phyloP scores from a whole-genome alignment of 2,888 invertebrate genomes.

The Brachypalpus laphriformis region DNA sequence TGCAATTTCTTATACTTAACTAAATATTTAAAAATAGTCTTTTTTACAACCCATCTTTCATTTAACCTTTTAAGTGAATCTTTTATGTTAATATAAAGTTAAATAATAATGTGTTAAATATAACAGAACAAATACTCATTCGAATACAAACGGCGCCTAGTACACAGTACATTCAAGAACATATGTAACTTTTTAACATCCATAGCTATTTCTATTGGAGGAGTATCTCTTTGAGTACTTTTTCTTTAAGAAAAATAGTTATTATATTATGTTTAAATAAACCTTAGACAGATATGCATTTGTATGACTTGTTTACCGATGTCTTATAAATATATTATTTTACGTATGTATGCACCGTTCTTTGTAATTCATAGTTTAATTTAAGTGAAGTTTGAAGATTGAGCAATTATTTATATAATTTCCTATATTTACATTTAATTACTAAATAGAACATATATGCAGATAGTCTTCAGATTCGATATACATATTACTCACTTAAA shows the following conservation, averaged over 20 bases:
- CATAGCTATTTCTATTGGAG: too few relatives aligned
- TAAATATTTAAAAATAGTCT: slow-evolving; percentile 5
- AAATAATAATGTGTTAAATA: neutral
- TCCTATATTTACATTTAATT: neutral
- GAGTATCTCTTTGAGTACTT: too few relatives aligned
- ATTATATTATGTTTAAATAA: too few relatives aligned
- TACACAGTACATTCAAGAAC: neutral
- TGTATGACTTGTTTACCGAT: neutral
- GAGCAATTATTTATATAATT: neutral
- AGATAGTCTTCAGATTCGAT: neutral
- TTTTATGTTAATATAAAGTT: neutral
- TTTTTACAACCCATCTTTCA: neutral
- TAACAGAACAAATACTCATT: too few relatives aligned
- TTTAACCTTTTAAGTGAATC: neutral
- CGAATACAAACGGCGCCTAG: too few relatives aligned
- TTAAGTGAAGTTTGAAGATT: too few relatives aligned
- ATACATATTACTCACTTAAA: too few relatives aligned
- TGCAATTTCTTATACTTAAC: neutral
- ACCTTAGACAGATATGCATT: neutral
- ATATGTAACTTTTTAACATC: too few relatives aligned
- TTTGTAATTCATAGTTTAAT: too few relatives aligned
- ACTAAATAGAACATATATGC: neutral
- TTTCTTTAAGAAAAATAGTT: too few relatives aligned
- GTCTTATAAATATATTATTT: neutral
- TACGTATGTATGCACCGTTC: neutral